These are phyloP conservation scores for Acholoe squamosa DNA, from an alignment of 2,888 invertebrate genomes.

Conservation along the genomic window DNA sequence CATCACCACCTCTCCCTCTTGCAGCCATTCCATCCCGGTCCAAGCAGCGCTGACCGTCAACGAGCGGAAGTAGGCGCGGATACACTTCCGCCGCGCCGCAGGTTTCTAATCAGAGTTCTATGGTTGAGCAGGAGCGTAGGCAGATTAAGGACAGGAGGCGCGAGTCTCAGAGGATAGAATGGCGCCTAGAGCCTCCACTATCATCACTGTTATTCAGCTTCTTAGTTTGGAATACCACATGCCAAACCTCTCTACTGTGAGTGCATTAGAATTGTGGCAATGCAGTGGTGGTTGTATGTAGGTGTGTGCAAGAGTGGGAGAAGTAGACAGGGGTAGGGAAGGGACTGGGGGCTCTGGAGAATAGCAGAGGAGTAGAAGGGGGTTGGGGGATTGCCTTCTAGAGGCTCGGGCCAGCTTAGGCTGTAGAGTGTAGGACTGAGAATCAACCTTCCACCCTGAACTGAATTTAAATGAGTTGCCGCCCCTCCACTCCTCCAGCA, in stretches of 20 bases:
- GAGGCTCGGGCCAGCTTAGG: not conserved
- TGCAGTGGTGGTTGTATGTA: too few species aligned
- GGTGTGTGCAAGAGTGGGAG: too few species aligned
- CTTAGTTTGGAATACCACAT: too few species aligned
- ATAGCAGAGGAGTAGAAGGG: too few species aligned
- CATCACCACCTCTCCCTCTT: too few species aligned
- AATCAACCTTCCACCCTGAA: not conserved
- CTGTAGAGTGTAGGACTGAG: not conserved
- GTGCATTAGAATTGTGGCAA: too few species aligned
- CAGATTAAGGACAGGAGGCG: not conserved
- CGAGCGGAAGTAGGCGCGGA: not conserved
- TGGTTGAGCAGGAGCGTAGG: not conserved
- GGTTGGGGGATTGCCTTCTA: too few species aligned
- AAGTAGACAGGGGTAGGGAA: too few species aligned
- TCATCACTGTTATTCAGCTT: not conserved
- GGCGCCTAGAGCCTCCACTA: not conserved
- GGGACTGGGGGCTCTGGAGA: too few species aligned
- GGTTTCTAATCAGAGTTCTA: too few species aligned
- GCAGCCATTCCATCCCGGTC: not conserved
- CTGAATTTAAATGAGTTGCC: slow-evolving; percentile 14
- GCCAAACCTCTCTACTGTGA: too few species aligned
- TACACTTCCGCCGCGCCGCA: not conserved
- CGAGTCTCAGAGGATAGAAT: not conserved
- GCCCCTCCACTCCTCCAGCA: not conserved
- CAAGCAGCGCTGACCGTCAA: not conserved